Evolutionary conservation across 1,140 invertebrate species (phyloP), one percentile per base, ranked within the genome.

Genomic region (Drosophila simulans): DNA sequence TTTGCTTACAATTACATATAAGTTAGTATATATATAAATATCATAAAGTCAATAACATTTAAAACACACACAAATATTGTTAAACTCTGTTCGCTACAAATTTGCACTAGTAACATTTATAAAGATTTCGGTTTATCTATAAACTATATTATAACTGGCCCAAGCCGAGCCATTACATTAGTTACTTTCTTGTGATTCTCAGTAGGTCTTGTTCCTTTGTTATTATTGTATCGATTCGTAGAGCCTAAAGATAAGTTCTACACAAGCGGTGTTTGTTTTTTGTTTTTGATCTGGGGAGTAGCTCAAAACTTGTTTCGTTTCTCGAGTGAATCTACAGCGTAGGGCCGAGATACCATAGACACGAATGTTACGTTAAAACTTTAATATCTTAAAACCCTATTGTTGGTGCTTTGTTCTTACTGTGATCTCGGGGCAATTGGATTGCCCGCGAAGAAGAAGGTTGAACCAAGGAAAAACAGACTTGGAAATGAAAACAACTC

Each of bases 351-450:
- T 76, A 53, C 54, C 25, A 66, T 65, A 76, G 57, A 81, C 71
- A 80, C 71, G 54, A 56, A 69, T 22, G 54, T 68, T 76, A 84
- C 63, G 69, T 78, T 76, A 76, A 88, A 86, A 75, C 46, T 52
- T 56, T 35, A 15, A 52, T 71, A 69, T 75, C 85, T 90, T 90
- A 90, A 68, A 74, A 64, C 59, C 78, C 83, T 91, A 91, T 89
- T 91, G 88, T 91, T 91, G 90, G 90, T 91, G 90, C 90, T 91
- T 91, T 91, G 83, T 82, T 91, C 90, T 91, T 91, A 91, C 90
- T 84, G 80, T 91, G 85, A 85, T 82, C 60, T 35, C 48, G 31
- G 59, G 77, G 74, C 88, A 90, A 90, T 90, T 90, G 53, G 51
- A 90, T 85, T 86, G 82, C 74, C 65, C 48, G 31, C 51, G 48